Conservation (phyloP, 2,888 invertebrate genomes). For the Apocheima hispidaria region DNA sequence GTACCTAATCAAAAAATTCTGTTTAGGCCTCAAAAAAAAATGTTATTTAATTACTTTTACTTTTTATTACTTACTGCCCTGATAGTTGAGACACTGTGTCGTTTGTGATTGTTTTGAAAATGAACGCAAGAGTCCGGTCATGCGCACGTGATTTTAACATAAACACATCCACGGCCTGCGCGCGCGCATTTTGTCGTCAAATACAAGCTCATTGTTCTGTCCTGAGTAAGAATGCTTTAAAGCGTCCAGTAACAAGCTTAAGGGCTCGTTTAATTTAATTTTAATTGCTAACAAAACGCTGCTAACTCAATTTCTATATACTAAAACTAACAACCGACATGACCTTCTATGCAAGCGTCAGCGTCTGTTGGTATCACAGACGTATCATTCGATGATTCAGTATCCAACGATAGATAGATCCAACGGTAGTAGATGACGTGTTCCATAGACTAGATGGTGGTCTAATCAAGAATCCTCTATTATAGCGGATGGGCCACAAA, state of each 20-base stretch:
- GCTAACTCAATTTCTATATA: too few relatives aligned
- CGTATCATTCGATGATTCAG: too few relatives aligned
- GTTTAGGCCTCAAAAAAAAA: neutral
- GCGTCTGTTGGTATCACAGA: too few relatives aligned
- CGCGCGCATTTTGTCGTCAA: constrained; percentile 59
- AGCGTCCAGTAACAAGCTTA: constrained; percentile 11
- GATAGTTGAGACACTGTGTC: constrained; percentile 41
- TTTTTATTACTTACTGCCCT: neutral
- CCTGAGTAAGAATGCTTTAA: neutral
- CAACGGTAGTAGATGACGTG: too few relatives aligned
- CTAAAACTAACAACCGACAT: too few relatives aligned
- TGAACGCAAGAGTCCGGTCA: constrained; percentile 66
- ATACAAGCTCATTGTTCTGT: constrained; percentile 27
- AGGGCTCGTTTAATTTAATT: constrained; percentile 1
- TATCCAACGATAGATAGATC: too few relatives aligned
- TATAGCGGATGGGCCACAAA: too few relatives aligned
- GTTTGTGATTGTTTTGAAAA: constrained; percentile 71
- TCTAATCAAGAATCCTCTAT: too few relatives aligned
- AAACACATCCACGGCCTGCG: constrained; percentile 65
- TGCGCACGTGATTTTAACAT: constrained; percentile 79
- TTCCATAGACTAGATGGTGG: too few relatives aligned
- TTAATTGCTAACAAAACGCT: neutral
- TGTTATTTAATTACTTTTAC: neutral
- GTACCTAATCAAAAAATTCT: too few relatives aligned
- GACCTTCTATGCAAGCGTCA: too few relatives aligned